Evolutionary conservation across 2,797 vertebrate species (phyloP).

Genomic region (Rhinogobio ventralis): DNA sequence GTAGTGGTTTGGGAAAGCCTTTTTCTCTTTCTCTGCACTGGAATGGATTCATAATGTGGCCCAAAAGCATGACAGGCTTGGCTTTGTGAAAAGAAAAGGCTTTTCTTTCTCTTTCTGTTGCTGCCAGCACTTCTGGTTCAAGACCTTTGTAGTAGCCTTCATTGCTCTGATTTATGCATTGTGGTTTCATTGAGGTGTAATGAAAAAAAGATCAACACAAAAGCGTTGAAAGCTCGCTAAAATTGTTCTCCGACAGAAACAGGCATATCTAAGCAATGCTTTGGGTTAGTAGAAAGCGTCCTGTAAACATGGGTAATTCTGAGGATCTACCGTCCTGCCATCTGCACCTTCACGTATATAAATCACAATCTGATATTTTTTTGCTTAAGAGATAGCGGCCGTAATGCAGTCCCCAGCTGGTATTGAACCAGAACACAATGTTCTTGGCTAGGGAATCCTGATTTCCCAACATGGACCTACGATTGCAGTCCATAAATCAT

Average conservation of each 20-base stretch:
- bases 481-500: conserved; percentile 60
- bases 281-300: conserved; percentile 69
- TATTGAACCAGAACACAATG: conserved; percentile 58
- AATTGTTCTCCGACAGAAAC: conserved; percentile 68
- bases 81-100: conserved; percentile 37
- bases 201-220: conserved; percentile 49
- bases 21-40: background rate
- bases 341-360: conserved; percentile 65
- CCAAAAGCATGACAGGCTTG: conserved; percentile 33
- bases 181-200: conserved; percentile 69
- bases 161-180: conserved; percentile 63
- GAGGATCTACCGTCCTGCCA: conserved; percentile 60
- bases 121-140: conserved; percentile 69
- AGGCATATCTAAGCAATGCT: conserved; percentile 56
- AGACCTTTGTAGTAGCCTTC: conserved; percentile 59
- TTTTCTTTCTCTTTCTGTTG: conserved; percentile 50
- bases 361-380: conserved; percentile 61
- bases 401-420: conserved; percentile 53
- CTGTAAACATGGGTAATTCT: conserved; percentile 65
- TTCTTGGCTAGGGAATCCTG: conserved; percentile 50
- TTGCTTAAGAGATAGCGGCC: conserved; percentile 54
- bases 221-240: conserved; percentile 54
- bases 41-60: conserved; percentile 32
- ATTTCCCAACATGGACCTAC: conserved; percentile 51
- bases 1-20: conserved; percentile 59